Evolutionary conservation across 2,888 invertebrate species (phyloP), one percentile per base, ranked within the genome.

Genomic region (Mesorhabditis spiculigera): DNA sequence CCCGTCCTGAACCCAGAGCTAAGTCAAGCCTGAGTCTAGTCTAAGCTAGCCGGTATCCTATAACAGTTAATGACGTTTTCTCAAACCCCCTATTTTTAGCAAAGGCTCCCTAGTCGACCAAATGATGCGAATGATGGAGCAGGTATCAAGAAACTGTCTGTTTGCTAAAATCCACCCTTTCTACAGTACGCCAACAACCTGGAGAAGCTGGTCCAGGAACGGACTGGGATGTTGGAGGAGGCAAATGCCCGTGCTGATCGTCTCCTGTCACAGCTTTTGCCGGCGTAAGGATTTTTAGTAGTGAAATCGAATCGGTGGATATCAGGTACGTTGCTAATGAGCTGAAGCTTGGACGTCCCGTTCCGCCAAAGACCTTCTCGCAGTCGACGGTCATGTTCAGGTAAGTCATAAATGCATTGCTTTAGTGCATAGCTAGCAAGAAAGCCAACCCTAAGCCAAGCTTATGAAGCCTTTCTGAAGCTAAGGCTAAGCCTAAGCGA

Each of bases 221-320:
- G 85, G 70, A 85, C 85, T 42, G 83, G 82, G 72, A 82, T 85
- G 83, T 74, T 85, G 68, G 85, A 85, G 67, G 85, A 85, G 68
- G 85, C 85, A 2, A 85, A 84, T 65, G 68, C 73, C 5, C 69
- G 80, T 68, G 85, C 84, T 0, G 85, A 85, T 69, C 75, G 78
- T 44, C 75, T 84, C 0, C 73, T 84, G 10, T 74, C 77, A 63
- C 84, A 85, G 71, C 73, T 84, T 4, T 72, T 84, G 28, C 84
- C 84, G 4, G 71, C 72, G 68, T 74, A 50, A 69, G 71, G 16
- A 5, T 16, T 10, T n/a, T 10, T 45, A 16, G 28, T 28, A 28
- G 28, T 28, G 28, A 3, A 28, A 28, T 28, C 28, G 28, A 28
- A 28, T 28, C 28, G 28, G 28, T 28, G 3, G 3, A 28, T 28